These are phyloP conservation scores for Drosophila siamana DNA, from an alignment of 2,888 invertebrate genomes.

Conservation along the genomic window DNA sequence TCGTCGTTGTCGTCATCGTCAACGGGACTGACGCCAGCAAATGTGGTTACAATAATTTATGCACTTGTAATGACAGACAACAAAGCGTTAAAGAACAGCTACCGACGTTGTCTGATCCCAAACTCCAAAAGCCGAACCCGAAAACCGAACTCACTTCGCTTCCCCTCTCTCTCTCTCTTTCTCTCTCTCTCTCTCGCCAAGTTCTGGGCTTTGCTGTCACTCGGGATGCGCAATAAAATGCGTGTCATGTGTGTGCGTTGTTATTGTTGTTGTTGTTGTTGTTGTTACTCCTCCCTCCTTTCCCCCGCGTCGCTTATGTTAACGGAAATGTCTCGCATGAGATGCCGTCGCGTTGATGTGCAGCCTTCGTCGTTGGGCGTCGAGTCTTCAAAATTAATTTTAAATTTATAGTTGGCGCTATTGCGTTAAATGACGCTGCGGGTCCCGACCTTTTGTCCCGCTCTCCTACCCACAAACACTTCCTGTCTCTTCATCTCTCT, in stretches of 20 bases:
- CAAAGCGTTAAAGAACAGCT: slow-evolving; percentile 75
- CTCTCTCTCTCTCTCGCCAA: too few relatives aligned
- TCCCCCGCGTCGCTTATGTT: not conserved
- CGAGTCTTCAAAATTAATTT: slow-evolving; percentile 74
- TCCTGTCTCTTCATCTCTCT: too few relatives aligned
- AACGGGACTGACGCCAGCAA: slow-evolving; percentile 73
- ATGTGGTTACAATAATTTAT: slow-evolving; percentile 82
- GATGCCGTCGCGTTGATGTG: slow-evolving; percentile 51
- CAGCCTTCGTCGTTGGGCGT: slow-evolving; percentile 49
- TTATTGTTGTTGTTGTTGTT: slow-evolving; percentile 5
- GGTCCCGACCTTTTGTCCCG: slow-evolving; percentile 32
- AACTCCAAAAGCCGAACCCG: not conserved
- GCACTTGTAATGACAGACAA: slow-evolving; percentile 82
- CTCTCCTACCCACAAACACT: too few relatives aligned
- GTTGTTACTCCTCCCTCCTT: not conserved
- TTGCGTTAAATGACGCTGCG: slow-evolving; percentile 79
- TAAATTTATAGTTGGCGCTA: slow-evolving; percentile 80
- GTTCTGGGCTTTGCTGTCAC: slow-evolving; percentile 51
- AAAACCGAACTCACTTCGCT: not conserved
- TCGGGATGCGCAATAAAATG: slow-evolving; percentile 73
- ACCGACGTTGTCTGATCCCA: slow-evolving; percentile 7
- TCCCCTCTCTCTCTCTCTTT: too few relatives aligned
- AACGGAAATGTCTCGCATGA: slow-evolving; percentile 49
- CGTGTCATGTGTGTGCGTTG: slow-evolving; percentile 66
- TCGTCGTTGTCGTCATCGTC: slow-evolving; percentile 29